phyloP scores from a whole-genome alignment of 2,888 invertebrate species.

The Drosophila algonquin region DNA sequence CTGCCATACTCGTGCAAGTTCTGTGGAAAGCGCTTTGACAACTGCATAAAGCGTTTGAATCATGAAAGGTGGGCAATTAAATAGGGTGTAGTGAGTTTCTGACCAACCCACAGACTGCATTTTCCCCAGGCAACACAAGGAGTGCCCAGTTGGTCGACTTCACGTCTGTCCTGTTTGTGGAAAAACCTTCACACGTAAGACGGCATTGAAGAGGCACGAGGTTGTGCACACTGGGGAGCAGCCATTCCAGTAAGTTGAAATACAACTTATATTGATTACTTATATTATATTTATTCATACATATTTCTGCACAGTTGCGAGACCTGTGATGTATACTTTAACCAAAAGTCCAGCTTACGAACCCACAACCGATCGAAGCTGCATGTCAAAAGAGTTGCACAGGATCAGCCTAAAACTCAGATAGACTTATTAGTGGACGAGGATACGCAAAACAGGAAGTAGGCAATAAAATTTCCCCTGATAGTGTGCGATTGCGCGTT shows the following conservation, averaged over 20 bases:
- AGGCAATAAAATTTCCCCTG: neutral
- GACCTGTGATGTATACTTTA: neutral
- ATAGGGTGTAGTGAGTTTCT: neutral
- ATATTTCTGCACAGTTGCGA: neutral
- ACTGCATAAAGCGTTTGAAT: conserved; percentile 25
- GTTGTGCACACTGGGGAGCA: conserved; percentile 60
- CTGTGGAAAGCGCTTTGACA: conserved; percentile 41
- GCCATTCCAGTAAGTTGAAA: conserved; percentile 44
- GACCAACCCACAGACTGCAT: neutral
- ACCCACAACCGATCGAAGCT: neutral
- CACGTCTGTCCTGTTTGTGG: conserved; percentile 42
- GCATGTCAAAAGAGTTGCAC: neutral
- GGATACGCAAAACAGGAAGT: neutral
- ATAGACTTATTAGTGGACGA: neutral
- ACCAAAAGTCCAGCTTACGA: neutral
- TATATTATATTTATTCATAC: neutral
- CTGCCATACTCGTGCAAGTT: conserved; percentile 36
- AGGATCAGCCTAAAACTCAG: neutral
- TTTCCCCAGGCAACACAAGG: conserved; percentile 8
- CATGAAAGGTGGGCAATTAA: conserved; percentile 20
- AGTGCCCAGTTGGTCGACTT: conserved; percentile 9
- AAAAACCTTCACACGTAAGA: conserved; percentile 39
- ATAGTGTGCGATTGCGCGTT: too few species aligned
- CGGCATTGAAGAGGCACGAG: conserved; percentile 34
- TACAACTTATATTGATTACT: neutral